Base-by-base conservation (phyloP, 2,113 vertebrate species). In the Clarias gariepinus region DNA sequence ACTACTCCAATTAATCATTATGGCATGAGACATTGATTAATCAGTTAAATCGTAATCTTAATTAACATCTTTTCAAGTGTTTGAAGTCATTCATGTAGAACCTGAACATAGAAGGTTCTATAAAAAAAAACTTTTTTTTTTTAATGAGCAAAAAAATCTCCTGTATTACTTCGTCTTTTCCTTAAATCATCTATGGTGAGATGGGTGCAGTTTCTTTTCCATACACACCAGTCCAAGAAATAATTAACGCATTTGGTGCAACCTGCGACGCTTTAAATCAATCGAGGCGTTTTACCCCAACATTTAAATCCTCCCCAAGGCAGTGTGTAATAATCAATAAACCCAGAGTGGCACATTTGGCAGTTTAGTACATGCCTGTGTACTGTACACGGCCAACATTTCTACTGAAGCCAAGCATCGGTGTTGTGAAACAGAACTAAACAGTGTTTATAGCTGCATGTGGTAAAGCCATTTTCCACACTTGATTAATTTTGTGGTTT, bases 391-490 rank as follows among this genome's bases (percentile, higher is more conserved):
- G 28, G 18, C 41, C 74, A 64, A 52, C 73, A 28, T 74, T 68
- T 81, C 52, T 47, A 7, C 58, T 76, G 28, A 80, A 77, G 47
- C 81, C 52, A 73, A 79, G 63, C 41, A 30, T 8, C 60, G 80
- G 60, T 18, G 63, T 61, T 87, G 60, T 77, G 58, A 55, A 76
- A 36, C 52, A n/a, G 11, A 25, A 23, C 60, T 73, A 64, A 36
- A 71, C 61, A 0, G 55, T 57, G 58, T 79, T 86, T 86, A 80
- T 73, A 71, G 83, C 53, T 60, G 16, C 7, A 86, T 84, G 25
- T 53, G 83, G 58, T 79, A n/a, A 52, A 79, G 84, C 18, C 41
- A 64, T 68, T 53, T 85, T 85, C 84, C 68, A 63, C n/a, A 10
- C 5, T 47, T 63, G 74, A 30, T 71, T 12, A 8, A 30, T 77